Evolutionary conservation across 1,140 invertebrate species (phyloP), one percentile per base, ranked within the genome.

Genomic region (Philaenus spumarius): DNA sequence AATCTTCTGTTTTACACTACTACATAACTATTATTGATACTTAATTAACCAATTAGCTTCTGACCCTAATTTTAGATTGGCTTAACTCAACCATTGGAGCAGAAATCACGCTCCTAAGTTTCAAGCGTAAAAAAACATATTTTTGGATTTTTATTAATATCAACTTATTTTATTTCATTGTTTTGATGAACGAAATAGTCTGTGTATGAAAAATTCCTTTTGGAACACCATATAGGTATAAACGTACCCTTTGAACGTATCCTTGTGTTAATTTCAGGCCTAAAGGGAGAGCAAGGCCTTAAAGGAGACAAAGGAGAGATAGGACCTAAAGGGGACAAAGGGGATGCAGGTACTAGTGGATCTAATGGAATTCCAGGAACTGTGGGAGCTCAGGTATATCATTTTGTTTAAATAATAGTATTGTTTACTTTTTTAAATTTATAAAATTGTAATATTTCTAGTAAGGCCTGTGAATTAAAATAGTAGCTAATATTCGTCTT

Each of bases 251-350:
- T 22, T 23, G 22, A 20, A 23, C 9, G 46, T 20, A 23, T 19
- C 6, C 7, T 9, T 52, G n/a, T 40, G 37, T 4, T 11, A 50
- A 35, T 42, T n/a, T 48, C 35, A 5, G 75, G 73, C 1, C 68
- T 70, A 14, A 74, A 72, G 59, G 75, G 75, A 6, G 72, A 74
- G 17, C 15, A 20, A 1, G 74, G 74, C 3, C 60, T 66, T n/a
- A 80, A 80, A 62, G 80, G 80, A n/a, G 80, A 83, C 35, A 76
- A 79, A 62, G 86, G 86, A 2, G 79, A 83, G 43, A 73, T 72
- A 34, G 84, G 84, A n/a, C 75, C 78, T 24, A 68, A 72, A 55
- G 73, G 72, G 4, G 71, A 72, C 20, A 71, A 71, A 52, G 74
- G 74, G 14, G 69, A 70, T 19, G 62, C 65, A 0, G 86, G 86